Percentiles rank a stretch among this genome's conserved stretches.
These are phyloP conservation scores for Bagarius yarrelli DNA, from an alignment of 2,113 vertebrate genomes.

Conservation along the genomic window DNA sequence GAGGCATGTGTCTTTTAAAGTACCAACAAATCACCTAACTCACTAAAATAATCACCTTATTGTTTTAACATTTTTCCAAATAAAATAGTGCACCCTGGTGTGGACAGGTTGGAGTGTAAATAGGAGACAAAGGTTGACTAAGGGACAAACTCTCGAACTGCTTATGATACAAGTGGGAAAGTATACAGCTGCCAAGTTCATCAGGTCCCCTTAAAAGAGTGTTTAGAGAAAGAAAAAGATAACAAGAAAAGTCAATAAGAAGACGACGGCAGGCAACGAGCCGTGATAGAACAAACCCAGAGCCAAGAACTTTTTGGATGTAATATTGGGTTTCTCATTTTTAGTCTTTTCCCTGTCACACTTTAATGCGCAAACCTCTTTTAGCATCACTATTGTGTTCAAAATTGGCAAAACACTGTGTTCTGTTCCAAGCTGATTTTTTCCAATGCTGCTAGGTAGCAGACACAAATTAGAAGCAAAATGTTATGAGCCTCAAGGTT, in stretches of 20 bases:
- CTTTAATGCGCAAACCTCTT: background rate
- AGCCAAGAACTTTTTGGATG: background rate
- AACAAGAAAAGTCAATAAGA: constrained; percentile 16
- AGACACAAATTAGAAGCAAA: background rate
- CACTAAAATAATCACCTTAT: background rate
- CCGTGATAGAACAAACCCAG: background rate
- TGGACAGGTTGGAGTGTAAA: background rate
- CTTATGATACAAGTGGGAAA: background rate
- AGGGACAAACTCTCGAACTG: background rate
- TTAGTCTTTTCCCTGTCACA: background rate
- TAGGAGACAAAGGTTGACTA: background rate
- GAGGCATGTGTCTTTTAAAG: background rate
- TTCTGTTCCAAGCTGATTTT: no score
- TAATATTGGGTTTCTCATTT: background rate
- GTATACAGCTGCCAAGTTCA: constrained; percentile 2
- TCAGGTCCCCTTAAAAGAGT: background rate
- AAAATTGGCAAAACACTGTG: background rate
- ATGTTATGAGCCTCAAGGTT: background rate
- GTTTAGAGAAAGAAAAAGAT: constrained; percentile 1
- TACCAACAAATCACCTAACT: background rate
- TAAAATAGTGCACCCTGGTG: background rate
- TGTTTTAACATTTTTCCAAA: no score
- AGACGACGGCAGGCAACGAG: background rate
- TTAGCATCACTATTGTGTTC: background rate
- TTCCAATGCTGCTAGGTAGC: background rate